These are phyloP conservation scores for Aphelinus atriplicis DNA, from an alignment of 1,140 invertebrate species.

Conservation along the genomic window DNA sequence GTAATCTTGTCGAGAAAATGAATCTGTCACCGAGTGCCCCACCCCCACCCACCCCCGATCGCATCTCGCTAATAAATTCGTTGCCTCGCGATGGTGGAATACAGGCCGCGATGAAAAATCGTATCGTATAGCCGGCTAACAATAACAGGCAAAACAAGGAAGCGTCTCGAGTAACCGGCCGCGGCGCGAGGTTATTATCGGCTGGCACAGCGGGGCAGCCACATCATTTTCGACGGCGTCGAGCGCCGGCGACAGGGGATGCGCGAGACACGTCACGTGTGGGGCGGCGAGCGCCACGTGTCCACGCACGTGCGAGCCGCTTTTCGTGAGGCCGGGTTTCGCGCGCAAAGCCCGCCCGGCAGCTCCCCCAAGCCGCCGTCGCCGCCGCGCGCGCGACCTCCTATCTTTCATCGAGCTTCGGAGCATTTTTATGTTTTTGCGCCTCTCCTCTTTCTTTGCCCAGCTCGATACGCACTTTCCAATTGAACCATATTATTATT, in stretches of 20 bases:
- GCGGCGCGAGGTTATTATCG: neutral
- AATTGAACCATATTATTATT: too few species aligned
- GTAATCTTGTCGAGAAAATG: neutral
- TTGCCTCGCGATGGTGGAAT: neutral
- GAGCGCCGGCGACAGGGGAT: neutral
- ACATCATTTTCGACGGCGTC: conserved; percentile 7
- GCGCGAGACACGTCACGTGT: neutral
- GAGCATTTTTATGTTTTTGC: too few species aligned
- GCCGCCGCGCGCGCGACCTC: neutral
- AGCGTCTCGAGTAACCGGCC: conserved; percentile 26
- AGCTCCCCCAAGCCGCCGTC: neutral
- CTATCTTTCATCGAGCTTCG: too few species aligned
- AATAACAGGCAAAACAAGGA: conserved; percentile 19
- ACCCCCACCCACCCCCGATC: neutral
- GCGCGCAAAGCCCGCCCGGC: neutral
- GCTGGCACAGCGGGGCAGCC: neutral
- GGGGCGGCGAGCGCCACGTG: neutral
- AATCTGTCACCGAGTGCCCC: neutral
- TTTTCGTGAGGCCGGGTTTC: neutral
- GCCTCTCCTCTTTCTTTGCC: too few species aligned
- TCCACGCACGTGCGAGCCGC: neutral
- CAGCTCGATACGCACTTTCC: too few species aligned
- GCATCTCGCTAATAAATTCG: neutral
- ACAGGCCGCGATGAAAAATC: neutral
- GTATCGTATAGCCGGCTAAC: neutral